These are phyloP conservation scores for Spinus olivaceus DNA, from an alignment of 2,797 vertebrate genomes.

Conservation along the genomic window DNA sequence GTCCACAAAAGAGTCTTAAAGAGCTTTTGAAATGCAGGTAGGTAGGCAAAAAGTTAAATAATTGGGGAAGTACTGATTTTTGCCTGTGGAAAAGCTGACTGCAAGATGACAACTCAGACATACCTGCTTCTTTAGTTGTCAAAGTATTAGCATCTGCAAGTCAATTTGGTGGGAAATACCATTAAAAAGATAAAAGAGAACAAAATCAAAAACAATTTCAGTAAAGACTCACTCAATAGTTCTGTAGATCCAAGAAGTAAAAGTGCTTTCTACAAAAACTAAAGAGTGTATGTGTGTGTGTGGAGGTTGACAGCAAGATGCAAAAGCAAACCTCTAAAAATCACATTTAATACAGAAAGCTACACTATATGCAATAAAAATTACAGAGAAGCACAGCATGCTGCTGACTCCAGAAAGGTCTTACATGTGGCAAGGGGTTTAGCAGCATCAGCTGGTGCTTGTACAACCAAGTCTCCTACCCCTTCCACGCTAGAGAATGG, in stretches of 20 bases:
- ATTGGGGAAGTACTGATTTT: not conserved
- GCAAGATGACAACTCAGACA: not conserved
- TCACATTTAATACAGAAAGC: not conserved
- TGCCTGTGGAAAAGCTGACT: constrained; percentile 10
- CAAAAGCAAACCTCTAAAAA: not conserved
- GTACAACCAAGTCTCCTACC: not conserved
- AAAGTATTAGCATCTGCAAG: constrained; percentile 25
- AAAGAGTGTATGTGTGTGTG: not conserved
- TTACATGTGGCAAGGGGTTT: not conserved
- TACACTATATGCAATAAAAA: not conserved
- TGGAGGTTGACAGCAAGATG: not conserved
- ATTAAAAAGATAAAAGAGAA: constrained; percentile 31
- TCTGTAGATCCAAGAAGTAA: not conserved
- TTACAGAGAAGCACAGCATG: not conserved
- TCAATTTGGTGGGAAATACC: constrained; percentile 6
- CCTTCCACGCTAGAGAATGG: not conserved
- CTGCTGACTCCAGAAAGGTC: not conserved
- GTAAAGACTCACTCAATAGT: not conserved
- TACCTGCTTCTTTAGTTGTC: constrained; percentile 13
- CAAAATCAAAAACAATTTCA: not conserved
- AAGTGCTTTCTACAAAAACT: not conserved
- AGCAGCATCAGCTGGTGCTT: not conserved
- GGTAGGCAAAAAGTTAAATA: constrained; percentile 25
- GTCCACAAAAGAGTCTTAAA: not conserved
- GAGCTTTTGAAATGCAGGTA: constrained; percentile 5